Conservation (phyloP, 2,797 vertebrate genomes). For the Sebastes steindachneri region DNA sequence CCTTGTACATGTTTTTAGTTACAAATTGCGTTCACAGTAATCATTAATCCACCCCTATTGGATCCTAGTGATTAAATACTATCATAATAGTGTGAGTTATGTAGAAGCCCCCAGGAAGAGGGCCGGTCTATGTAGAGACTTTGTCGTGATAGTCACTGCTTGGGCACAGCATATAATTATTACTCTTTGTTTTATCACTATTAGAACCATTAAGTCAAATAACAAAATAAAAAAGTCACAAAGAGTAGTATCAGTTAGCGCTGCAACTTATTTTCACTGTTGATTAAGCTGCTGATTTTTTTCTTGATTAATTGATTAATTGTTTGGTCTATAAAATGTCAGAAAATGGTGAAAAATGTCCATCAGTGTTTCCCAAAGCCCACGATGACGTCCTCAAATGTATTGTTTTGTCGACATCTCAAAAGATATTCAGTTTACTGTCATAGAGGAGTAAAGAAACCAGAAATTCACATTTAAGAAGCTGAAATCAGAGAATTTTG, state of each 20-base stretch:
- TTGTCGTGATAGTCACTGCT: background rate
- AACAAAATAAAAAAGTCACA: background rate
- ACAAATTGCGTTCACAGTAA: background rate
- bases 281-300: too few relatives aligned
- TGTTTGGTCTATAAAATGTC: too few relatives aligned
- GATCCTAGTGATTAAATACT: background rate
- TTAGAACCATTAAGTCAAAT: background rate
- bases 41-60: background rate
- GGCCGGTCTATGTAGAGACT: background rate
- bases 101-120: background rate
- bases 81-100: background rate
- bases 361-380: too few relatives aligned
- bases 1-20: background rate
- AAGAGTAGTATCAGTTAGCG: too few relatives aligned
- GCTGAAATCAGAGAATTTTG: too few relatives aligned
- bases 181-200: background rate
- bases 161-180: background rate
- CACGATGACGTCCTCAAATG: too few relatives aligned
- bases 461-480: too few relatives aligned
- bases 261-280: too few relatives aligned
- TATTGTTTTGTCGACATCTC: rapidly evolving
- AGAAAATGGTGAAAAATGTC: too few relatives aligned
- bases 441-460: too few relatives aligned
- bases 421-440: too few relatives aligned
- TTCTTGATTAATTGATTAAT: too few relatives aligned